A percentile compares a stretch with the other conserved stretches of the same genome.
Evolutionary conservation across 2,797 vertebrate genomes (phyloP).

Genomic region (Percopsis omiscomaycus): DNA sequence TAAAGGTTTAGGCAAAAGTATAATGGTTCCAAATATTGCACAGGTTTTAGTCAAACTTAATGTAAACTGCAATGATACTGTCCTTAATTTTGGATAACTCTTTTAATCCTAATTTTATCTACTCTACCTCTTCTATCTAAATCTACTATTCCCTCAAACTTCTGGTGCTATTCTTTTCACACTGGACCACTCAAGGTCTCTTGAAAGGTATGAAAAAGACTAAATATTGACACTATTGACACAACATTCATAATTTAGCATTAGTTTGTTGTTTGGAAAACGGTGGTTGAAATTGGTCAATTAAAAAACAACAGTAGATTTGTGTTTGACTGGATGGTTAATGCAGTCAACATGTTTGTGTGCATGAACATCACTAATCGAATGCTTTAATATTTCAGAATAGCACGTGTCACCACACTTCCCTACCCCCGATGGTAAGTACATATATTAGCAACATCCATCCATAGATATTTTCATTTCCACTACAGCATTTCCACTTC

Average conservation of each 20-base stretch:
- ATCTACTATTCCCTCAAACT: slow-evolving; percentile 36
- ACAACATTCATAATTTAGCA: slow-evolving; percentile 15
- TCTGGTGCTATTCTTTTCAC: slow-evolving; percentile 58
- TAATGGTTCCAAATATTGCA: slow-evolving; percentile 11
- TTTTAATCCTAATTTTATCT: slow-evolving; percentile 32
- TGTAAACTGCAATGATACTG: slow-evolving; percentile 14
- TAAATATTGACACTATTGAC: slow-evolving; percentile 53
- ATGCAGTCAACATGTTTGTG: too few relatives aligned
- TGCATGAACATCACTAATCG: too few relatives aligned
- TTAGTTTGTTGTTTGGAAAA: slow-evolving; percentile 12
- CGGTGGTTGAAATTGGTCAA: slow-evolving; percentile 2
- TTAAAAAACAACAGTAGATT: neutral
- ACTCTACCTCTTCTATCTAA: slow-evolving; percentile 43
- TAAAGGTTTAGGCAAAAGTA: neutral
- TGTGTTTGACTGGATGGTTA: neutral
- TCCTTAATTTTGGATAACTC: slow-evolving; percentile 28
- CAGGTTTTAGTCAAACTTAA: slow-evolving; percentile 42
- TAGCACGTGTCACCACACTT: slow-evolving; percentile 75
- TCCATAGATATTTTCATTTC: neutral
- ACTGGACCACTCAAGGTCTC: slow-evolving; percentile 82
- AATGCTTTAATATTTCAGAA: slow-evolving; percentile 63
- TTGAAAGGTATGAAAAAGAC: slow-evolving; percentile 83
- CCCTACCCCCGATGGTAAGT: slow-evolving; percentile 78
- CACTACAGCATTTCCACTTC: too few relatives aligned
- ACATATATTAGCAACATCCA: neutral